phyloP scores from a whole-genome alignment of 2,888 invertebrate genomes.

The Metacarcinus magister region DNA sequence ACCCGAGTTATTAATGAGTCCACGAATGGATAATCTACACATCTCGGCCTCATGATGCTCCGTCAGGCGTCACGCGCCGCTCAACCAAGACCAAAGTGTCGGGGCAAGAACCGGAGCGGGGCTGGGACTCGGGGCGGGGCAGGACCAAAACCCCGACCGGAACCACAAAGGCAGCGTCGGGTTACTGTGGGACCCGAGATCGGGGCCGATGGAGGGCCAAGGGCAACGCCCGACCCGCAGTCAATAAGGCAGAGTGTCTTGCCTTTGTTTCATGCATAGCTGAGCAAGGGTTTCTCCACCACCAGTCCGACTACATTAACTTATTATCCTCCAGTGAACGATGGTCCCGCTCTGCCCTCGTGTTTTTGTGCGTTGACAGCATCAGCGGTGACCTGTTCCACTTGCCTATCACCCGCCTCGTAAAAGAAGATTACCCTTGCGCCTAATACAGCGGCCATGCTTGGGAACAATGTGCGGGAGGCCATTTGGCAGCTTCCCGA shows the following conservation, averaged over 20 bases:
- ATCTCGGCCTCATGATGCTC: conserved; percentile 74
- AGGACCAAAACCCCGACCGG: not conserved
- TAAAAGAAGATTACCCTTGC: not conserved
- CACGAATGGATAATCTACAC: conserved; percentile 76
- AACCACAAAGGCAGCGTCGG: conserved; percentile 43
- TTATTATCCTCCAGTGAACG: not conserved
- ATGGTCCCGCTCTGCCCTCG: not conserved
- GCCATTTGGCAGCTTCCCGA: not conserved
- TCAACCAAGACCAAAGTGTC: conserved; percentile 68
- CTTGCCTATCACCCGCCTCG: not conserved
- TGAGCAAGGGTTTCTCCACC: conserved; percentile 36
- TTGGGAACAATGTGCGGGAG: not conserved
- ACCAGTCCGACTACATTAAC: conserved; percentile 5
- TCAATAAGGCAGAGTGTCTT: conserved; percentile 34
- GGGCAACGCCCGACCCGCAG: conserved; percentile 40
- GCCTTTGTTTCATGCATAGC: conserved; percentile 48
- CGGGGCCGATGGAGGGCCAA: conserved; percentile 7
- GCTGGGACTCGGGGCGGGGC: conserved; percentile 21
- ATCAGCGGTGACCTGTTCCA: not conserved
- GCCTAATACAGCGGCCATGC: not conserved
- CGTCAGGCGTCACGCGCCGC: conserved; percentile 74
- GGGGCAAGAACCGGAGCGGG: conserved; percentile 45
- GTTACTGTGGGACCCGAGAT: conserved; percentile 26
- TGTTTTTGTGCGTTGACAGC: not conserved
- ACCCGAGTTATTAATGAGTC: conserved; percentile 73